Percentiles rank a stretch among this genome's conserved stretches.
phyloP scores from a whole-genome alignment of 1,140 invertebrate species.

The Formica selysi region DNA sequence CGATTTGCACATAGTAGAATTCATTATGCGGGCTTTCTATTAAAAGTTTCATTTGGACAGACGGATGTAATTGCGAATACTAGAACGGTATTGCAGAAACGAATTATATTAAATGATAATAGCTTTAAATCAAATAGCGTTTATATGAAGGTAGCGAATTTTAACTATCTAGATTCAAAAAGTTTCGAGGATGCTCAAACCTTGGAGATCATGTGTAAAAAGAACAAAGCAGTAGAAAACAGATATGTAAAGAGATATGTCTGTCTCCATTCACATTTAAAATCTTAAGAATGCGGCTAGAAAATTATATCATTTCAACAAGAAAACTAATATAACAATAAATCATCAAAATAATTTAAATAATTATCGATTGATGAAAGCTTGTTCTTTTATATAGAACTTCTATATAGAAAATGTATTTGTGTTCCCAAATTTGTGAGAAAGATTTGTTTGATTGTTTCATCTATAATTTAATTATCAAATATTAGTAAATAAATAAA shows the following conservation, averaged over 20 bases:
- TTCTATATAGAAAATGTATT: background rate
- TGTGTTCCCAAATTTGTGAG: background rate
- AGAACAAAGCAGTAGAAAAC: too few species aligned
- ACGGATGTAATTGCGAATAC: constrained; percentile 43
- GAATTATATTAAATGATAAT: constrained; percentile 19
- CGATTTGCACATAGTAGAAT: constrained; percentile 38
- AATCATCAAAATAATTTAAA: too few species aligned
- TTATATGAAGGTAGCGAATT: constrained; percentile 1
- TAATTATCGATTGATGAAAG: too few species aligned
- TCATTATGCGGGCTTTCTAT: constrained; percentile 27
- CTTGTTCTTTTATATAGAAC: background rate
- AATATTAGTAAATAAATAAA: background rate
- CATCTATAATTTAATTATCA: background rate
- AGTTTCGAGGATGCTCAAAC: background rate
- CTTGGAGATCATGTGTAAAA: too few species aligned
- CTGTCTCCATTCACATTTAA: too few species aligned
- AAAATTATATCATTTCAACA: too few species aligned
- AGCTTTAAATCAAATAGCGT: constrained; percentile 28
- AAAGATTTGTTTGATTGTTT: background rate
- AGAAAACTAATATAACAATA: too few species aligned
- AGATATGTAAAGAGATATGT: too few species aligned
- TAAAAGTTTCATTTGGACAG: constrained; percentile 12
- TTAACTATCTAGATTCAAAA: background rate
- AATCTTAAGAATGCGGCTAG: too few species aligned
- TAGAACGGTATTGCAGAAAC: constrained; percentile 5